Evolutionary conservation across 2,113 vertebrate species (phyloP).

Genomic region (Hippocampus barbouri): DNA sequence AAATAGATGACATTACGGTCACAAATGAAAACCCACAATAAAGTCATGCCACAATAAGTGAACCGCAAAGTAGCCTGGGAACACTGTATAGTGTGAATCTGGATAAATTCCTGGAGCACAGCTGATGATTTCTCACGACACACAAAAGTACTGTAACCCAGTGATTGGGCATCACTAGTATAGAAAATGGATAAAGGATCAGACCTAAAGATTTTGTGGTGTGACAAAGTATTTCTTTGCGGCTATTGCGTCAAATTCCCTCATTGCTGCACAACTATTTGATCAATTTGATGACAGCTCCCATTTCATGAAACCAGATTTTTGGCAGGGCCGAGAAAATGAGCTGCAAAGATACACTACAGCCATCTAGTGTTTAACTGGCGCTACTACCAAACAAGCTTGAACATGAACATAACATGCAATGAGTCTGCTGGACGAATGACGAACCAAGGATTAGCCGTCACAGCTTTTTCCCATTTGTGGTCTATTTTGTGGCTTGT

Average conservation of each 20-base stretch:
- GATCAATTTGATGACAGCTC: background rate
- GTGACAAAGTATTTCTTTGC: background rate
- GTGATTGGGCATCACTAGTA: too few relatives aligned
- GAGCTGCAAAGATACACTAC: constrained; percentile 45
- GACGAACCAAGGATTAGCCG: constrained; percentile 57
- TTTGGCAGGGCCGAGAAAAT: constrained; percentile 1
- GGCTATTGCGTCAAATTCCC: background rate
- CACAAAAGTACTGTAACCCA: too few relatives aligned
- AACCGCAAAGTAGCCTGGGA: too few relatives aligned
- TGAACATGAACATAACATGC: constrained; percentile 24
- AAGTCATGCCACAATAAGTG: too few relatives aligned
- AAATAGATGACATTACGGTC: too few relatives aligned
- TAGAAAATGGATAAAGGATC: too few relatives aligned
- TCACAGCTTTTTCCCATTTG: constrained; percentile 61
- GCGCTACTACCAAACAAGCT: constrained; percentile 18
- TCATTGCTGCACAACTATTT: background rate
- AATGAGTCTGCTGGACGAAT: constrained; percentile 43
- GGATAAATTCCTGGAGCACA: too few relatives aligned
- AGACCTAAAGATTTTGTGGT: too few relatives aligned
- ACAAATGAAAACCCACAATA: too few relatives aligned
- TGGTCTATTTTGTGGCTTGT: constrained; percentile 59
- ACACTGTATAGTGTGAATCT: too few relatives aligned
- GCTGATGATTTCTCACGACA: too few relatives aligned
- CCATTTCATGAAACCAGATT: background rate
- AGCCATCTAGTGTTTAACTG: constrained; percentile 64